Conservation (phyloP, 53 echinoderm and acorn worm species). For the Luidia sarsii region DNA sequence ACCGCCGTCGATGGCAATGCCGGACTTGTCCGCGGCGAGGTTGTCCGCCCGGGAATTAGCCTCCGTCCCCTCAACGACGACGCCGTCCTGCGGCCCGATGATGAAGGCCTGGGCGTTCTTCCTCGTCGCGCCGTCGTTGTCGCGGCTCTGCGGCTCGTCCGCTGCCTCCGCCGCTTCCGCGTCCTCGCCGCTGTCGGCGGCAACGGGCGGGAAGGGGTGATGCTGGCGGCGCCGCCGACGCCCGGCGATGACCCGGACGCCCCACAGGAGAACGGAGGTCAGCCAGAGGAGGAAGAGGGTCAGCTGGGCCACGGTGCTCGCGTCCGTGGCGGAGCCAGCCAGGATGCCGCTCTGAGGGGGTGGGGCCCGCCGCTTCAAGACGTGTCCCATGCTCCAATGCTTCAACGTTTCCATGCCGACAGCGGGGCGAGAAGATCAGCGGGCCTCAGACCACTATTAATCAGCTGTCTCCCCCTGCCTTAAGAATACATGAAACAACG, state of each 20-base stretch:
- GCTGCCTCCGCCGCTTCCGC: slow-evolving; percentile 11
- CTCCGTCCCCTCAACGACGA: no score
- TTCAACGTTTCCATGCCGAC: slow-evolving; percentile 39
- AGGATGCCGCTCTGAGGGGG: background rate
- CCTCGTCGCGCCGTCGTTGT: background rate
- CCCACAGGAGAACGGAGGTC: slow-evolving; percentile 38
- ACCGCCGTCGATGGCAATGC: background rate
- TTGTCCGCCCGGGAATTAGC: background rate
- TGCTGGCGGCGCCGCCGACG: background rate
- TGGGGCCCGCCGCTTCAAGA: slow-evolving; percentile 5
- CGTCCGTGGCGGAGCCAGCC: background rate
- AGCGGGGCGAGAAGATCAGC: no score
- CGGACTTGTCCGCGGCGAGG: no score
- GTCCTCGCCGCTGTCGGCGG: background rate
- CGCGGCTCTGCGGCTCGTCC: background rate
- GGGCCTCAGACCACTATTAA: no score
- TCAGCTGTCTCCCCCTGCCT: no score
- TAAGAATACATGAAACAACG: no score
- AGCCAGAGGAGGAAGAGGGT: slow-evolving; percentile 74
- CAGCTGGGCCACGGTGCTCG: slow-evolving; percentile 60
- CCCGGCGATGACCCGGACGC: slow-evolving; percentile 20
- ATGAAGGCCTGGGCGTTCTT: background rate
- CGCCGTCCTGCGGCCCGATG: no score
- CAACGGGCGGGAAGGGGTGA: background rate
- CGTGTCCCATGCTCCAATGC: slow-evolving; percentile 46